These are phyloP conservation scores for Bos javanicus DNA, from an alignment of 2,113 vertebrate genomes.

Conservation along the genomic window DNA sequence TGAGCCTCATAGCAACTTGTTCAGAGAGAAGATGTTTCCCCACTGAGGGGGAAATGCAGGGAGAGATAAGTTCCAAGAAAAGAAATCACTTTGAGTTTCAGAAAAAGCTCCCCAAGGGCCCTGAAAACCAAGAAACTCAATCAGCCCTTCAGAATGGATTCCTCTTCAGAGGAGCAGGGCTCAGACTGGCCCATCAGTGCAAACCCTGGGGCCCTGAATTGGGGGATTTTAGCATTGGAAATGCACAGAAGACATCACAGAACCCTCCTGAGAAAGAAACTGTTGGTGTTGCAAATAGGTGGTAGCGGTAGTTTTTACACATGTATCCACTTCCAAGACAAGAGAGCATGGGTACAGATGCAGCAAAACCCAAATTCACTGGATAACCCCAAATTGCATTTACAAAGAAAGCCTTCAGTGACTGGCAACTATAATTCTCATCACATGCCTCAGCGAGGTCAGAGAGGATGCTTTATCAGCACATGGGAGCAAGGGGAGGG, in stretches of 20 bases:
- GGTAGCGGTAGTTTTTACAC: background rate
- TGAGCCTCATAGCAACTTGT: background rate
- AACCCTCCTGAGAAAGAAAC: background rate
- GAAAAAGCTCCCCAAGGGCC: background rate
- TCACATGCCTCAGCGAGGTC: background rate
- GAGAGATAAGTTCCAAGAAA: background rate
- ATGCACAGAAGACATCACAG: background rate
- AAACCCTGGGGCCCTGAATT: background rate
- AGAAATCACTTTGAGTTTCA: background rate
- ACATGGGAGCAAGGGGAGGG: too few relatives aligned
- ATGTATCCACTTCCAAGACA: background rate
- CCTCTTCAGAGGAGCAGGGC: background rate
- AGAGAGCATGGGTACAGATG: background rate
- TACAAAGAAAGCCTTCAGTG: background rate
- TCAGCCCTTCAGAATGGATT: background rate
- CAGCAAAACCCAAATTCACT: background rate
- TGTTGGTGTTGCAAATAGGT: background rate
- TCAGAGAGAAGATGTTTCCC: background rate
- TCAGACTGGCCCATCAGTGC: background rate
- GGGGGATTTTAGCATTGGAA: background rate
- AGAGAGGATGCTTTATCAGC: background rate
- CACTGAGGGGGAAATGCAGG: background rate
- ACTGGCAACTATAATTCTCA: background rate
- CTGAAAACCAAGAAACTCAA: background rate
- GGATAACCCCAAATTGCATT: background rate